Conservation (phyloP, 2,888 invertebrate genomes). For the Cosmia trapezina region DNA sequence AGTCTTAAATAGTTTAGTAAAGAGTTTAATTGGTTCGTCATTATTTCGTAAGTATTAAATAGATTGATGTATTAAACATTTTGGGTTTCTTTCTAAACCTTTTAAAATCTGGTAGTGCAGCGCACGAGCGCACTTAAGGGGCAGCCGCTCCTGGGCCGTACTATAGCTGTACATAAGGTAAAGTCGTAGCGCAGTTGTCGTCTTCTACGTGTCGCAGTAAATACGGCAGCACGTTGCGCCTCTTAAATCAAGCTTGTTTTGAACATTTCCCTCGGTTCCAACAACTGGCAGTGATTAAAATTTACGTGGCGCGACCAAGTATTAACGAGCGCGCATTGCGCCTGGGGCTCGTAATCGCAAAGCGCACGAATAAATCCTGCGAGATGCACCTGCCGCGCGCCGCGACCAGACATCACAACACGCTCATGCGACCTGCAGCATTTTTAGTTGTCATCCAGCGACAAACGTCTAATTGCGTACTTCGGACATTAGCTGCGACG, state of each 20-base stretch:
- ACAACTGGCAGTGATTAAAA: constrained; percentile 90
- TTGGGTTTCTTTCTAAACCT: too few relatives aligned
- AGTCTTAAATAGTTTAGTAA: too few relatives aligned
- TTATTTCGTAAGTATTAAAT: too few relatives aligned
- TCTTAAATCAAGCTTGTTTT: constrained; percentile 88
- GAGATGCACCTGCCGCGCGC: constrained; percentile 88
- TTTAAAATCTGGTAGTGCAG: too few relatives aligned
- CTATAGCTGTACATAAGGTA: constrained; percentile 31
- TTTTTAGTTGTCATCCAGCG: constrained; percentile 61
- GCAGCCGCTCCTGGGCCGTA: not conserved
- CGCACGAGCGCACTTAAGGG: too few relatives aligned
- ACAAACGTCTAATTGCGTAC: constrained; percentile 55
- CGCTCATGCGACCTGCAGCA: constrained; percentile 59
- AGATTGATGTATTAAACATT: too few relatives aligned
- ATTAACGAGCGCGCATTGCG: constrained; percentile 88
- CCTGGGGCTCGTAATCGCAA: constrained; percentile 81
- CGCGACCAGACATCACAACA: constrained; percentile 66
- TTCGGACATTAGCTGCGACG: constrained; percentile 50
- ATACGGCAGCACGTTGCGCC: constrained; percentile 80
- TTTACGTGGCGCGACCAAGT: constrained; percentile 89
- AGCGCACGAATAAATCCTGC: constrained; percentile 88
- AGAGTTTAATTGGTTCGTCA: too few relatives aligned
- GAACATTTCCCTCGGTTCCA: constrained; percentile 86
- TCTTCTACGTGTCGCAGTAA: constrained; percentile 70
- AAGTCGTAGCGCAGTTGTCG: constrained; percentile 51